A percentile compares a stretch with the other conserved stretches of the same genome.
phyloP scores from a whole-genome alignment of 2,888 invertebrate genomes.

The Platycheirus rosarum region DNA sequence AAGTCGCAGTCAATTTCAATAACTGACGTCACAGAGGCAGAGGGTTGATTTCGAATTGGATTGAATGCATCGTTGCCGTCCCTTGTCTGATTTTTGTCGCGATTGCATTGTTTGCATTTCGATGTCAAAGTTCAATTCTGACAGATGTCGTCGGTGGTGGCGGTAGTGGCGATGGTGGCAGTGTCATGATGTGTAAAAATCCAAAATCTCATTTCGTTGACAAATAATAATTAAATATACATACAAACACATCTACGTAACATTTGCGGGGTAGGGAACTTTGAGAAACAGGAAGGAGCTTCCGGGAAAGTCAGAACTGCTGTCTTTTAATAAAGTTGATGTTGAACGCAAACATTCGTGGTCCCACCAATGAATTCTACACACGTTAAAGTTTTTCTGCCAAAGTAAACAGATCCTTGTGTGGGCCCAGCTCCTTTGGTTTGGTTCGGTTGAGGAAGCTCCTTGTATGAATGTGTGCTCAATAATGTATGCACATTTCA shows the following conservation, averaged over 20 bases:
- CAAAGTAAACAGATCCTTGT: conserved; percentile 48
- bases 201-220: conserved; percentile 69
- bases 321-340: conserved; percentile 67
- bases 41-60: conserved; percentile 51
- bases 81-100: conserved; percentile 48
- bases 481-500: conserved; percentile 71
- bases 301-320: conserved; percentile 26
- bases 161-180: background rate
- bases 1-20: conserved; percentile 48
- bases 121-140: conserved; percentile 69
- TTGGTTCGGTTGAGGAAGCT: conserved; percentile 4
- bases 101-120: conserved; percentile 62
- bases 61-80: conserved; percentile 52
- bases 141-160: conserved; percentile 54
- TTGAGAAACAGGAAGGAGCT: background rate
- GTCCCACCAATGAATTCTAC: conserved; percentile 55
- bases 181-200: conserved; percentile 46
- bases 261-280: background rate
- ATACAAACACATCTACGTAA: background rate
- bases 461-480: conserved; percentile 36
- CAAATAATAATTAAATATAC: conserved; percentile 69
- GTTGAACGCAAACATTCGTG: conserved; percentile 60
- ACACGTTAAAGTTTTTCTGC: conserved; percentile 42
- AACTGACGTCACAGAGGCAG: conserved; percentile 50
- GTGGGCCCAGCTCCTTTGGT: background rate